These are phyloP conservation scores for Ommatoiulus sabulosus DNA, from an alignment of 2,888 invertebrate genomes.

Conservation along the genomic window DNA sequence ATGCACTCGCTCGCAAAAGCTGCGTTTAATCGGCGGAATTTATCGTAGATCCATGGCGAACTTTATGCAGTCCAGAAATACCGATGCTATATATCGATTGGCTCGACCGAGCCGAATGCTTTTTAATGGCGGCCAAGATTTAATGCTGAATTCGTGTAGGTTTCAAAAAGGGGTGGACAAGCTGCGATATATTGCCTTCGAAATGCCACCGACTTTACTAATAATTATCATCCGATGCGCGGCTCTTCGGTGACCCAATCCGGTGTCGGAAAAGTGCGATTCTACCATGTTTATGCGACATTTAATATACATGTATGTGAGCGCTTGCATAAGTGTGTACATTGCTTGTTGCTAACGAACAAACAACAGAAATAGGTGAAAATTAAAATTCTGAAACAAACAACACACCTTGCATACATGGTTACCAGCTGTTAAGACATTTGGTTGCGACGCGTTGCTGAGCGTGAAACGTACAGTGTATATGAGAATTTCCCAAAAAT, in stretches of 20 bases:
- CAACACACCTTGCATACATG: no score
- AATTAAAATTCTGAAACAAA: no score
- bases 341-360: no score
- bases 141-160: constrained; percentile 6
- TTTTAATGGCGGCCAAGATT: constrained; percentile 1
- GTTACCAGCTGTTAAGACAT: no score
- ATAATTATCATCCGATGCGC: neutral
- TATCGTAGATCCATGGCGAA: neutral
- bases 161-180: neutral
- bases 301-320: no score
- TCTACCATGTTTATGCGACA: no score
- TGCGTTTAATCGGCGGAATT: constrained; percentile 28
- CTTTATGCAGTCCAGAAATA: neutral
- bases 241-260: neutral
- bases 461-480: no score
- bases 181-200: neutral
- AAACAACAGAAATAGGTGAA: no score
- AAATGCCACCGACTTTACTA: neutral
- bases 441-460: no score
- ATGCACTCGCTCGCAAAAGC: constrained; percentile 34
- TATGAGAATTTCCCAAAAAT: no score
- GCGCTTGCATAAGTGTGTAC: no score
- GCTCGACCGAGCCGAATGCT: neutral
- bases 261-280: no score
- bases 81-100: neutral